Conservation (phyloP, 92 coral and sea anemone species). For the Scolanthus callimorphus region DNA sequence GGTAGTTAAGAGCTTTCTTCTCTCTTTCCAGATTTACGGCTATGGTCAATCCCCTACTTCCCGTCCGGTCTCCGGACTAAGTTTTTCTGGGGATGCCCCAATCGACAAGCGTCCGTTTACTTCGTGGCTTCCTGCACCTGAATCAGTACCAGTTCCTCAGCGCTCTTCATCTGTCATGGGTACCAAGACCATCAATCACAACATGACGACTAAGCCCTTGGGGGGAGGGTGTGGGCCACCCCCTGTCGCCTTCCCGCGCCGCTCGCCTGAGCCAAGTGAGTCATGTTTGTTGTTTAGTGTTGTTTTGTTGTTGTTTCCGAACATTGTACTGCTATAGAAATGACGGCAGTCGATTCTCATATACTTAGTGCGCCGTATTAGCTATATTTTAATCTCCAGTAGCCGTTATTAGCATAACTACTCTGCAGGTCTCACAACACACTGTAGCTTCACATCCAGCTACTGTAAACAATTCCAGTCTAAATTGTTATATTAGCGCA, state of each 20-base stretch:
- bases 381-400: too few species aligned
- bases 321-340: too few species aligned
- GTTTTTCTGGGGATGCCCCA: slow-evolving; percentile 12
- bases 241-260: slow-evolving; percentile 43
- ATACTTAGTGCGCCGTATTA: too few species aligned
- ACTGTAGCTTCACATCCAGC: too few species aligned
- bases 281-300: neutral
- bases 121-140: slow-evolving; percentile 62
- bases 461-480: too few species aligned
- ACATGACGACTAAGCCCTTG: slow-evolving; percentile 30
- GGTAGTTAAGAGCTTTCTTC: too few species aligned
- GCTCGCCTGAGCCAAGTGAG: slow-evolving; percentile 69
- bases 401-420: too few species aligned
- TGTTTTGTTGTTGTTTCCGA: neutral
- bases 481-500: too few species aligned
- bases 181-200: slow-evolving; percentile 30
- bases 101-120: slow-evolving; percentile 58
- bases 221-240: slow-evolving; percentile 84
- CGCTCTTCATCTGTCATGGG: slow-evolving; percentile 49
- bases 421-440: too few species aligned
- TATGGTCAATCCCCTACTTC: slow-evolving; percentile 59
- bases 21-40: slow-evolving; percentile 80
- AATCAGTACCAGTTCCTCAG: slow-evolving; percentile 48
- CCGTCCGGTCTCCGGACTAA: slow-evolving; percentile 65
- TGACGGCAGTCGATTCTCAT: too few species aligned